These are phyloP conservation scores for Amia ocellicauda DNA, from an alignment of 2,113 vertebrate species.

Conservation along the genomic window DNA sequence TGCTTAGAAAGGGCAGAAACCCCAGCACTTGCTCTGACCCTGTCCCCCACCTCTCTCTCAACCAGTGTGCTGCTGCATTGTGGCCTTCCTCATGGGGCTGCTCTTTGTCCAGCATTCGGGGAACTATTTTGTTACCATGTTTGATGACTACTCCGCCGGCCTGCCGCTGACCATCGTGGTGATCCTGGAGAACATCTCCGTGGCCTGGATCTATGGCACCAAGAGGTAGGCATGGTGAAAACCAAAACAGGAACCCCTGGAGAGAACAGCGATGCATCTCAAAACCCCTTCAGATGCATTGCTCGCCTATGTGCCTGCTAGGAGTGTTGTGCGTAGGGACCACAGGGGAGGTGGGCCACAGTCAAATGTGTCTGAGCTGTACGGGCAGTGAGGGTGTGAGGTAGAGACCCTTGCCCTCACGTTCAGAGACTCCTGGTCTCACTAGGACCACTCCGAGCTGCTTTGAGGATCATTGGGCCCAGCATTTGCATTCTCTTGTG, in stretches of 20 bases:
- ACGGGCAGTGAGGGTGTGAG: neutral
- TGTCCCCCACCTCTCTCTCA: conserved; percentile 28
- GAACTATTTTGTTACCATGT: conserved; percentile 98
- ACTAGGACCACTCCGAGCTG: too few species aligned
- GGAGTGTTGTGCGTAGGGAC: neutral
- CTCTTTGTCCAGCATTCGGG: conserved; percentile 97
- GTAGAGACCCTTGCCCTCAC: neutral
- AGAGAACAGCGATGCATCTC: too few species aligned
- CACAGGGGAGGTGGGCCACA: neutral
- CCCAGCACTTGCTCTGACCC: too few species aligned
- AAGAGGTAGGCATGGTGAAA: conserved; percentile 75
- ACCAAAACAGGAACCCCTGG: too few species aligned
- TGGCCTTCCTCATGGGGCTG: conserved; percentile 87
- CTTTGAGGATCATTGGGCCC: too few species aligned
- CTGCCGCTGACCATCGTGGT: conserved; percentile 93
- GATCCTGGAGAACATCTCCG: conserved; percentile 93
- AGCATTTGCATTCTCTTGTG: too few species aligned
- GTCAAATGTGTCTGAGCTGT: neutral
- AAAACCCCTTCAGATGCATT: too few species aligned
- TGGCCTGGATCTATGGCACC: conserved; percentile 96
- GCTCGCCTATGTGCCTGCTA: too few species aligned
- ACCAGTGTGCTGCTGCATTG: conserved; percentile 84
- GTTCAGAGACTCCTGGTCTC: neutral
- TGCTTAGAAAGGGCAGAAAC: too few species aligned
- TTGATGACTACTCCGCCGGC: conserved; percentile 95